Base-by-base conservation (phyloP, 2,797 vertebrate genomes). In the Linurgus olivaceus region DNA sequence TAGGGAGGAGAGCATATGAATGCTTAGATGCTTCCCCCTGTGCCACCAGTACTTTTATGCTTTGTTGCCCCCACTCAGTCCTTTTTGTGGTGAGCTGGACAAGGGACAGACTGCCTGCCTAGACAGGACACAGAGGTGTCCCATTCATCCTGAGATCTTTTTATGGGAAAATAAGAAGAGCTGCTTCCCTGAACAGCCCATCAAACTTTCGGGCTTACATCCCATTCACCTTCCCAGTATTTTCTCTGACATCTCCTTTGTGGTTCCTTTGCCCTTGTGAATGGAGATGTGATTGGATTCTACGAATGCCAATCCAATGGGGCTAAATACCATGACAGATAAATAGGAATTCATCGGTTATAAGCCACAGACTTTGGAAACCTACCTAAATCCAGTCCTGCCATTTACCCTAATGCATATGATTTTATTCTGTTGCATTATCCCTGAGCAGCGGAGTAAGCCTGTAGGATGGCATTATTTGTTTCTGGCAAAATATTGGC, bases 361-460 rank as follows among this genome's bases (percentile, higher is more conserved):
- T 48, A 77, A 79, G 25, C 28, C 72, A 75, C 28, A 52, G 48
- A 21, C 8, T 83, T 92, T 78, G 37, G 37, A 80, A 94, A 83
- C 23, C 37, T 65, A 33, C 23, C 12, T 26, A 44, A 62, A 61
- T 52, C 8, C 59, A 79, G 44, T 81, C n/a, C 42, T 70, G 26
- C 9, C 9, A 3, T 61, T 85, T 82, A 71, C 61, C 18, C 35
- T 61, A 58, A 67, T 51, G 26, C 28, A 26, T 61, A n/a, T 8
- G 72, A 52, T 95, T 93, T 86, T 86, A 78, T 83, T 91, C 42
- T 72, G 38, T 47, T 85, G 52, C 72, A 58, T 88, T 92, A 77
- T 62, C 38, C 40, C 58, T 71, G 26, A 93, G 54, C 17, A 6
- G 17, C 33, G 70, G 63, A 86, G 61, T 47, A 67, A 77, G 20